Evolutionary conservation across 2,113 vertebrate species (phyloP).

Genomic region (Phylloscopus trochilus): DNA sequence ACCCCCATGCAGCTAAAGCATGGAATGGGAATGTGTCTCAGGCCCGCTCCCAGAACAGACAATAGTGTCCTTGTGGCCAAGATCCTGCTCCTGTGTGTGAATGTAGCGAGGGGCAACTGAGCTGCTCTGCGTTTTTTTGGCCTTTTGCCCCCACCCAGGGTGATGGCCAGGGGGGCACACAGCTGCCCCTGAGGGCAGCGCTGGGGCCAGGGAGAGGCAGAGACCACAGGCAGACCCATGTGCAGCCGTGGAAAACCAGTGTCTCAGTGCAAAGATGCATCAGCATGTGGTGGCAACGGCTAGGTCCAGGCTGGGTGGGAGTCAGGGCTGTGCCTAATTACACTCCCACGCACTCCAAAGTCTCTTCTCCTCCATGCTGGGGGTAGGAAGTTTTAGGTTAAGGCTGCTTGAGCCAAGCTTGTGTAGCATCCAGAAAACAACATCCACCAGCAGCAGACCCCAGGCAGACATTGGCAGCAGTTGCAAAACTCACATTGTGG

Average conservation of each 20-base stretch:
- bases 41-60: neutral
- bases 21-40: neutral
- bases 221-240: neutral
- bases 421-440: neutral
- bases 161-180: rapidly evolving
- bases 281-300: neutral
- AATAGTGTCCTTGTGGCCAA: neutral
- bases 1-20: neutral
- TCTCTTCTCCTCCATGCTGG: neutral
- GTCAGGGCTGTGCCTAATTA: neutral
- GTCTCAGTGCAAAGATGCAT: neutral
- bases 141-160: neutral
- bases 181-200: neutral
- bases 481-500: neutral
- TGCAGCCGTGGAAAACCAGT: rapidly evolving
- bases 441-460: neutral
- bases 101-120: rapidly evolving
- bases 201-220: neutral
- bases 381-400: neutral
- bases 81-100: neutral
- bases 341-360: neutral
- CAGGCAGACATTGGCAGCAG: neutral
- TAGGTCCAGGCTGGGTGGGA: neutral
- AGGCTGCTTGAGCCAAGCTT: neutral
- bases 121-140: neutral